Evolutionary conservation across 2,797 vertebrate species (phyloP).

Genomic region (Microctenopoma stevenorrisi): DNA sequence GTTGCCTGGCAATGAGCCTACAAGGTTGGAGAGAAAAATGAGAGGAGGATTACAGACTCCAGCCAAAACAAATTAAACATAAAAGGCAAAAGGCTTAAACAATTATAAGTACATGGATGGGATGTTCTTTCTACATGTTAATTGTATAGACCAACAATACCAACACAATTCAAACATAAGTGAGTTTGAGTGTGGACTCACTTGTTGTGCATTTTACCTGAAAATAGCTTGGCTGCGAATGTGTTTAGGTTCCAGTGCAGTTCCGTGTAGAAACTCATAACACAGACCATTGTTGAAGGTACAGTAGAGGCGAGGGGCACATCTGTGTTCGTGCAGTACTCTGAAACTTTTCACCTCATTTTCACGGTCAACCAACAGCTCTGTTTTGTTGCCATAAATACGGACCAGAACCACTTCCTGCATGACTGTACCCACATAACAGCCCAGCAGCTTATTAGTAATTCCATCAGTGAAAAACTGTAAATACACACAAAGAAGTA

Average conservation of each 20-base stretch:
- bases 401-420: slow-evolving; percentile 94
- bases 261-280: slow-evolving; percentile 95
- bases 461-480: slow-evolving; percentile 97
- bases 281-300: slow-evolving; percentile 98
- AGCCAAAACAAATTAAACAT: neutral
- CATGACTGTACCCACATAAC: slow-evolving; percentile 88
- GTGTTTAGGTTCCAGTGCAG: slow-evolving; percentile 92
- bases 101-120: neutral
- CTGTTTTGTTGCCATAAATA: slow-evolving; percentile 97
- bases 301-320: slow-evolving; percentile 94
- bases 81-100: neutral
- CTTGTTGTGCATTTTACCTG: slow-evolving; percentile 79
- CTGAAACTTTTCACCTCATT: slow-evolving; percentile 98
- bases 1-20: slow-evolving; percentile 94
- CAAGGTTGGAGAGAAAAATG: slow-evolving; percentile 22
- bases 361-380: slow-evolving; percentile 93
- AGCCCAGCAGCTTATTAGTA: slow-evolving; percentile 97
- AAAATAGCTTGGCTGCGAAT: slow-evolving; percentile 91
- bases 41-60: neutral
- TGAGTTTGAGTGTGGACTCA: neutral
- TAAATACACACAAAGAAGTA: slow-evolving; percentile 21
- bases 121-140: neutral
- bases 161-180: too few relatives aligned
- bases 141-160: neutral
- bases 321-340: slow-evolving; percentile 92